Evolutionary conservation across 1,140 invertebrate genomes (phyloP), one percentile per base, ranked within the genome.

Genomic region (Antheraea pernyi): DNA sequence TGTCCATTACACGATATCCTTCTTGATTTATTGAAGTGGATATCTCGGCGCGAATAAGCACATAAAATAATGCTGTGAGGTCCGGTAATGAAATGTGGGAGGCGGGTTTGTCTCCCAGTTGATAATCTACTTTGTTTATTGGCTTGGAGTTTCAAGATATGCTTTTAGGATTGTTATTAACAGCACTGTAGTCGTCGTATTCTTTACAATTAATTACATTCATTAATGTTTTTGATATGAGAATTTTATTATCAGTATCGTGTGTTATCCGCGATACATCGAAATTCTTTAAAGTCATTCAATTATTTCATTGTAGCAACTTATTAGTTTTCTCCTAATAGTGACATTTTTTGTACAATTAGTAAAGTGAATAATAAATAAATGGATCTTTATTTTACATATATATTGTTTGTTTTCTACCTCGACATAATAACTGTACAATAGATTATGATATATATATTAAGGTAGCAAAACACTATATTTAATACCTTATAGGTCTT

Each of bases 1-100:
- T 82, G 78, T 80, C 80, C 76, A 78, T 82, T 82, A 78, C 80
- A 78, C 73, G 80, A 80, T 82, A 82, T 82, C 80, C 80, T 80
- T 36, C 73, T 77, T 82, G 80, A 82, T 82, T 82, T 82, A 82
- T 82, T 78, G 76, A 70, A 69, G 68, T 74, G 46, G 46, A 73
- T 80, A 78, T 77, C 77, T 77, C 68, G 72, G 39, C 65, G 71
- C 69, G 72, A 75, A 81, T 74, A 75, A 69, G 60, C 60, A 77
- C 70, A 74, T 80, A 82, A 67, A 59, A 67, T 74, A 77, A 82
- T 76, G 67, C 76, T 78, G 73, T 80, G 72, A 74, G 72, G 68
- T 70, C 68, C 66, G 42, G 66, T 74, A 74, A 74, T 74, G 69
- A 74, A 74, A 74, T 68, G 72, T 74, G 68, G 61, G 65, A 64